A percentile compares a stretch with the other conserved stretches of the same genome.
Conservation (phyloP, 1,140 invertebrate genomes). For the Drosophila nebulosa region DNA sequence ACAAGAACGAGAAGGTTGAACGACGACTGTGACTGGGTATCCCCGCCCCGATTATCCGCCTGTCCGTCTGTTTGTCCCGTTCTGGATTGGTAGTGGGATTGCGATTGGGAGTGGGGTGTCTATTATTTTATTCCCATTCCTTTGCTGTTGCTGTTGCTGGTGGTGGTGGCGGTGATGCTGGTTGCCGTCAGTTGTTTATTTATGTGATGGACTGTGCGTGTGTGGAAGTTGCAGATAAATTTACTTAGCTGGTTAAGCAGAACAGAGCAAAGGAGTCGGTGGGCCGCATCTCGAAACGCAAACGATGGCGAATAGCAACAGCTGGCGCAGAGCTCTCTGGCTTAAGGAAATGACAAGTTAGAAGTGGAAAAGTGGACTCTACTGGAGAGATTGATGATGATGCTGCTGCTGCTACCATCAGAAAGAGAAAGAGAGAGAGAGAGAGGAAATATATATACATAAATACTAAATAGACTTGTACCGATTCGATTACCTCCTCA, state of each 20-base stretch:
- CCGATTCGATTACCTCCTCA: neutral
- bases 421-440: neutral
- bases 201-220: slow-evolving; percentile 66
- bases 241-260: slow-evolving; percentile 54
- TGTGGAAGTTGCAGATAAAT: slow-evolving; percentile 68
- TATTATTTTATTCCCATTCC: slow-evolving; percentile 70
- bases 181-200: slow-evolving; percentile 65
- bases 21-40: slow-evolving; percentile 21
- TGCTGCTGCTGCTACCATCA: neutral
- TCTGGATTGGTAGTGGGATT: neutral
- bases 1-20: slow-evolving; percentile 19
- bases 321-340: slow-evolving; percentile 27
- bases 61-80: too few species aligned
- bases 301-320: neutral
- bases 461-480: neutral
- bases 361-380: slow-evolving; percentile 43
- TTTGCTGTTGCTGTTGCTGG: neutral
- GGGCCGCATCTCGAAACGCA: neutral
- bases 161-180: slow-evolving; percentile 16
- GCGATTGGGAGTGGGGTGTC: slow-evolving; percentile 31
- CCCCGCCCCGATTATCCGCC: too few species aligned
- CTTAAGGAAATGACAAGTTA: slow-evolving; percentile 52
- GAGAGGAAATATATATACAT: neutral
- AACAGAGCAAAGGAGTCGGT: neutral
- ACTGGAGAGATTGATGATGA: slow-evolving; percentile 37